Base-by-base conservation (phyloP, 2,797 vertebrate genomes). In the Macroramphosus scolopax region DNA sequence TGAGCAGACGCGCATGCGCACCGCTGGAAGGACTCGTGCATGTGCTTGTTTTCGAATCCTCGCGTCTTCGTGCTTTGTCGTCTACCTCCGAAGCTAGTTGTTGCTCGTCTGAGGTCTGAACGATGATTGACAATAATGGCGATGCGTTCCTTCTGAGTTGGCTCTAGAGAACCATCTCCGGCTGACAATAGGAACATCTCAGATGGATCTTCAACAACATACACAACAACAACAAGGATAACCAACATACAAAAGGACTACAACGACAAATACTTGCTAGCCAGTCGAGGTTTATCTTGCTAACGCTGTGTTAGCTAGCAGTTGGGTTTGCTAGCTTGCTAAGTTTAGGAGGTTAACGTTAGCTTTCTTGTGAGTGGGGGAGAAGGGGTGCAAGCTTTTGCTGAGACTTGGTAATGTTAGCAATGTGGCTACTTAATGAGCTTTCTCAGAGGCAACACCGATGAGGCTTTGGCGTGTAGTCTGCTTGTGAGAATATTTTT, bases 61-160 rank as follows among this genome's bases (percentile, higher is more conserved):
- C 50, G 37, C 62, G 51, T 81, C 77, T 84, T 86, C 80, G 84
- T 63, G 43, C 14, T 72, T 80, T 65, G 49, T 80, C 84, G 84
- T 68, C 10, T 6, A 59, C 22, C 68, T 81, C 75, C 82, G 82
- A 34, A 40, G 68, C 75, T 69, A 77, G 84, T 77, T 82, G 82
- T 80, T 80, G 75, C 77, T 81, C 49, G 74, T 68, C 66, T 59
- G 76, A 46, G 55, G 36, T 64, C 79, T 63, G 50, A 74, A 47
- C 75, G 78, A 75, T 87, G 86, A 90, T 87, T 89, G 88, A 90
- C 82, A 87, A 89, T 88, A 91, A 91, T 91, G 89, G 90, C 89
- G 90, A 87, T 85, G 71, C 80, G 75, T 78, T 72, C 59, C 72
- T 78, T 71, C 67, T 83, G 80, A 89, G 78, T 87, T 85, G 64